These are phyloP conservation scores for Donacobius atricapilla DNA, from an alignment of 2,113 vertebrate species.

Conservation along the genomic window DNA sequence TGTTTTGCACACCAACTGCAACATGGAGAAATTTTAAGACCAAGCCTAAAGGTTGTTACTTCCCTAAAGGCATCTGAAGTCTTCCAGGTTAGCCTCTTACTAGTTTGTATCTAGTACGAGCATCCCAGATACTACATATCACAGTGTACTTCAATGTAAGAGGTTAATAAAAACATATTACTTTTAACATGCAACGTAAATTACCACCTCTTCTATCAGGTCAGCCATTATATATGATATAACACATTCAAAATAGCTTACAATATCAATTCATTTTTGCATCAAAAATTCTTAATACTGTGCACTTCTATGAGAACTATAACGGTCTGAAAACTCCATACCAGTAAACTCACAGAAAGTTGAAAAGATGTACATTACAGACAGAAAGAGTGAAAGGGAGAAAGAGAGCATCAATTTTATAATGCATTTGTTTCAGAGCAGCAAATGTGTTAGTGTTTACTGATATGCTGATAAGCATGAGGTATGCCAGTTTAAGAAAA, in stretches of 20 bases:
- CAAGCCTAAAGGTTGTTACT: neutral
- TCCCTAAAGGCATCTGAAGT: neutral
- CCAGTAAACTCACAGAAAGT: neutral
- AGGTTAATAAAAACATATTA: neutral
- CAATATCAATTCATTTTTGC: neutral
- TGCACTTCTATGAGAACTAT: neutral
- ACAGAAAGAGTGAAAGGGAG: neutral
- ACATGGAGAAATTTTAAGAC: neutral
- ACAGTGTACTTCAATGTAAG: neutral
- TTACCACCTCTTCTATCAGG: neutral
- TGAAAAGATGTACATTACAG: neutral
- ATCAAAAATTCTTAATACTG: neutral
- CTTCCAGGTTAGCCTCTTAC: neutral
- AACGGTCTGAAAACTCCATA: neutral
- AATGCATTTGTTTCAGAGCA: neutral
- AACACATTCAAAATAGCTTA: neutral
- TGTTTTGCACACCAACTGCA: neutral
- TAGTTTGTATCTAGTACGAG: neutral
- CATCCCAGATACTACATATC: neutral
- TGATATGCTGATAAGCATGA: neutral
- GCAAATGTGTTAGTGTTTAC: neutral
- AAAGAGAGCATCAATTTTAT: neutral
- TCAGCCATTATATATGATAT: neutral
- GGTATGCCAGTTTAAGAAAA: neutral
- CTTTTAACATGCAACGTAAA: neutral